Conservation (phyloP, 1,140 invertebrate genomes). For the Drosophila lowei region DNA sequence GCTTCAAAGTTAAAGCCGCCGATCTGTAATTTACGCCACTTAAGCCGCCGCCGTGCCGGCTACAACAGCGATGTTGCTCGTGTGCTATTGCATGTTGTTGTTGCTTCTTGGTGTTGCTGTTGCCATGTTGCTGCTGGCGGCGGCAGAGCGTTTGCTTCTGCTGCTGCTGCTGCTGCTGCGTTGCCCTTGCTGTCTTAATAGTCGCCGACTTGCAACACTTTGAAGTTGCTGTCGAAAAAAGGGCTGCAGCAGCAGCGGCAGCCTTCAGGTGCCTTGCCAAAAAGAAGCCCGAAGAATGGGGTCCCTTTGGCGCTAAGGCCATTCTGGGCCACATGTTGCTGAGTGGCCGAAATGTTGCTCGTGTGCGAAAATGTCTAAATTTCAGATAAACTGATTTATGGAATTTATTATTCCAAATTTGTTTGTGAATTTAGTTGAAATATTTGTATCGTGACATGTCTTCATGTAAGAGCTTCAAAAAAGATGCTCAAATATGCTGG, state of each 20-base stretch:
- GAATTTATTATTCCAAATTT: neutral
- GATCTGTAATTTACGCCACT: slow-evolving; percentile 83
- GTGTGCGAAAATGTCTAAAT: slow-evolving; percentile 2
- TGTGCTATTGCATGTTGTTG: slow-evolving; percentile 29
- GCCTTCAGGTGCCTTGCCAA: slow-evolving; percentile 39
- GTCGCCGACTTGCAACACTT: slow-evolving; percentile 46
- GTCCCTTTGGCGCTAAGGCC: neutral
- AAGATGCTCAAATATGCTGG: no score
- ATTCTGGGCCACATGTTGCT: slow-evolving; percentile 17
- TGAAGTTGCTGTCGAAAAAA: slow-evolving; percentile 57
- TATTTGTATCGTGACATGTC: no score
- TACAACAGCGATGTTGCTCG: slow-evolving; percentile 58
- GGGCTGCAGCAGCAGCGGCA: slow-evolving; percentile 41
- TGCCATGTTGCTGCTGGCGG: slow-evolving; percentile 45
- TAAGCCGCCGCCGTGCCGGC: slow-evolving; percentile 79
- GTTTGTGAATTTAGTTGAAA: no score
- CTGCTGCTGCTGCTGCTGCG: slow-evolving; percentile 37
- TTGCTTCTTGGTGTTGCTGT: slow-evolving; percentile 41
- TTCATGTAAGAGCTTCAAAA: no score
- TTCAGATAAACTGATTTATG: no score
- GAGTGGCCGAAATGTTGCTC: slow-evolving; percentile 3
- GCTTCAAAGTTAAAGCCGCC: slow-evolving; percentile 83
- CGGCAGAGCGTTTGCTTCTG: slow-evolving; percentile 32
- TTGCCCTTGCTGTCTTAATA: slow-evolving; percentile 62
- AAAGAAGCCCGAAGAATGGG: slow-evolving; percentile 3